Evolutionary conservation across 1,140 invertebrate species (phyloP).

Genomic region (Temnothorax curvispinosus): DNA sequence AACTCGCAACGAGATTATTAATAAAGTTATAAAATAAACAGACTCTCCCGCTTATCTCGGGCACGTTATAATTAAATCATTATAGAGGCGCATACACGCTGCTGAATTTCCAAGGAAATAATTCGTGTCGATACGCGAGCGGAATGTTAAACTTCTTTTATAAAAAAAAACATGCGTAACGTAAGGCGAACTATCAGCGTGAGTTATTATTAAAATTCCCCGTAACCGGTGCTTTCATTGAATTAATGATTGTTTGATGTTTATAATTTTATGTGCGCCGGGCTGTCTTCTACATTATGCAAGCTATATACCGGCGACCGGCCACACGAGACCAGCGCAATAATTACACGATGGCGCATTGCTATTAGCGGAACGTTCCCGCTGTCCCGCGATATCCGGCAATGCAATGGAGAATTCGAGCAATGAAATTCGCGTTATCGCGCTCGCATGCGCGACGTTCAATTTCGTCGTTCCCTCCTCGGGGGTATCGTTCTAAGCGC

Average conservation of each 20-base stretch:
- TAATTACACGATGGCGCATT: conserved; percentile 60
- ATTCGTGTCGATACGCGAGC: conserved; percentile 40
- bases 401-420: not conserved
- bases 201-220: conserved; percentile 64
- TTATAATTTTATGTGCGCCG: conserved; percentile 64
- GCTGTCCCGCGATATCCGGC: conserved; percentile 5
- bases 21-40: conserved; percentile 61
- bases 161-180: conserved; percentile 32
- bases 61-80: conserved; percentile 60
- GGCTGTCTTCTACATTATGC: conserved; percentile 43
- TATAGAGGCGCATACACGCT: conserved; percentile 13
- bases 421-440: conserved; percentile 51
- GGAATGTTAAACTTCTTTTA: conserved; percentile 14
- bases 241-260: conserved; percentile 61
- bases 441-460: not conserved
- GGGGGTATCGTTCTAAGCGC: not conserved
- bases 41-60: not conserved
- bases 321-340: conserved; percentile 15
- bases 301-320: conserved; percentile 20
- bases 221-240: conserved; percentile 62
- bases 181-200: conserved; percentile 33
- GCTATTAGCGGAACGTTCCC: conserved; percentile 1
- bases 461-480: conserved; percentile 9
- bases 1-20: conserved; percentile 39
- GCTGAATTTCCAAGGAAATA: conserved; percentile 36